Evolutionary conservation across 2,797 vertebrate genomes (phyloP).

Genomic region (Cuniculus paca): DNA sequence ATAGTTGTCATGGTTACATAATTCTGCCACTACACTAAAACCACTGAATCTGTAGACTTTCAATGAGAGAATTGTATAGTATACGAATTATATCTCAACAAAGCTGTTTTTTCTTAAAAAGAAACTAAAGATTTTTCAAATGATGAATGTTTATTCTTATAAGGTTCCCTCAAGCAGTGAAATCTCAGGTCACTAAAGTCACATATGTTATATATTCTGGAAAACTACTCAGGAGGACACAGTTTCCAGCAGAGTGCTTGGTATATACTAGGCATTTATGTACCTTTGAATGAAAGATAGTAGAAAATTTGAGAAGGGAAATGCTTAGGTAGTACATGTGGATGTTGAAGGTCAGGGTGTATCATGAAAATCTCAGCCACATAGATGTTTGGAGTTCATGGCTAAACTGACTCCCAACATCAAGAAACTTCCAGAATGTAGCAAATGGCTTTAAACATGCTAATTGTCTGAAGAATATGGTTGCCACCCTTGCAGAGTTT

Average conservation of each 20-base stretch:
- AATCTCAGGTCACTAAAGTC: not conserved
- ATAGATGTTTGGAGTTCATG: not conserved
- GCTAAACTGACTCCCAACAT: not conserved
- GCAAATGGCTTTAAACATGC: not conserved
- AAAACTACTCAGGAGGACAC: not conserved
- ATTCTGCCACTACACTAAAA: not conserved
- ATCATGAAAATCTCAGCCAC: not conserved
- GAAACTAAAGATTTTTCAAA: conserved; percentile 3
- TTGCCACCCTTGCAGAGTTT: not conserved
- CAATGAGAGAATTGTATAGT: not conserved
- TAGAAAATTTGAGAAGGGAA: not conserved
- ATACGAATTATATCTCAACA: not conserved
- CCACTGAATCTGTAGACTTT: not conserved
- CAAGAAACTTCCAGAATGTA: not conserved
- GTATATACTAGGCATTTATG: not conserved
- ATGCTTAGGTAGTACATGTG: not conserved
- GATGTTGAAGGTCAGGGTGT: too few relatives aligned
- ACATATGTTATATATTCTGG: not conserved
- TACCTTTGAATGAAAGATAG: not conserved
- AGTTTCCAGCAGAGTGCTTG: not conserved
- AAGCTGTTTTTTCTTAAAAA: not conserved
- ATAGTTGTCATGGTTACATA: not conserved
- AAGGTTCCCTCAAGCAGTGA: not conserved
- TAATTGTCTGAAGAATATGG: not conserved
- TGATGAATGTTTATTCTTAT: not conserved